Evolutionary conservation across 2,113 vertebrate genomes (phyloP), one percentile per base, ranked within the genome.

Genomic region (Platysteira castanea): DNA sequence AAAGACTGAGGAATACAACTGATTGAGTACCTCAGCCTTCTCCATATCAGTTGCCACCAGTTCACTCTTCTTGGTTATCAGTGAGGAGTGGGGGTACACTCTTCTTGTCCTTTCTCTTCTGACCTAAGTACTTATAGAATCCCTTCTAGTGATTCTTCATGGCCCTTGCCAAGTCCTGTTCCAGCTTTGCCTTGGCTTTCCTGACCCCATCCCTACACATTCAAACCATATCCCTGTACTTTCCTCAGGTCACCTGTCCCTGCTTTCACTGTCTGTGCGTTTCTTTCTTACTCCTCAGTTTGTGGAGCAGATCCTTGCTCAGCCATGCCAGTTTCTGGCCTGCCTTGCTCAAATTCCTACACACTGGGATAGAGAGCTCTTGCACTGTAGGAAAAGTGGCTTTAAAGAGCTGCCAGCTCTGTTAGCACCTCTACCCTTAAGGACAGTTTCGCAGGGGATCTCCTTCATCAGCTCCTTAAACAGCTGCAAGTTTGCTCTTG

Each of bases 41-140:
- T 46, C 60, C 9, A 1, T 15, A 46, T 30, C 23, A n/a, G 46
- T 46, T 0, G 0, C 46, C 46, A 67, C 23, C 15, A 28, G 37
- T 67, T 74, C 39, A 59, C 10, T 11, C 31, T 76, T 68, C 44
- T 39, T 39, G 39, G 27, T 46, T 59, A 14, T 46, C 0, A 0
- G 42, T 44, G 42, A 7, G 42, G 42, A 44, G 42, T 44, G 42
- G 9, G 5, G 4, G 12, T 42, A 13, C 31, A 44, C 10, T 27
- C 33, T 59, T 44, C 59, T 50, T 52, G 37, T 42, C 27, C 50
- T 74, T 39, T 89, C 60, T 89, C 52, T 67, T 80, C 60, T 59
- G 37, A 24, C 15, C 15, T 17, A 24, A 21, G 19, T 26, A 60
- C 18, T 74, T 75, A 26, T 3, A 60, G 30, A 75, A 41, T 35